Evolutionary conservation across 2,888 invertebrate species (phyloP).

Genomic region (Idaea dimidiata): DNA sequence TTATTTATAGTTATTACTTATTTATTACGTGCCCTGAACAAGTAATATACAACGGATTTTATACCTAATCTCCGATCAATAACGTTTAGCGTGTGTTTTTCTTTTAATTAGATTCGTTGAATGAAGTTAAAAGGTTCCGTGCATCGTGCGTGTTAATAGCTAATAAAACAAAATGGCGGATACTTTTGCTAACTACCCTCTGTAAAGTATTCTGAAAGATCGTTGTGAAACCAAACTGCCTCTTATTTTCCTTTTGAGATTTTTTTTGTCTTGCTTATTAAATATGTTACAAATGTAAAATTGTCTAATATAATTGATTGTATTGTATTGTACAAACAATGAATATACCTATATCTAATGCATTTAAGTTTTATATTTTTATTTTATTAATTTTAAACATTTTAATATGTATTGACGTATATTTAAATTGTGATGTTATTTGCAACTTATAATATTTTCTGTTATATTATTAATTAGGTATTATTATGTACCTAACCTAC

Average conservation of each 20-base stretch:
- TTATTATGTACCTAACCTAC: neutral
- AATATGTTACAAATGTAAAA: constrained; percentile 25
- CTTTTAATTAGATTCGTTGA: too few relatives aligned
- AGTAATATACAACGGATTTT: too few relatives aligned
- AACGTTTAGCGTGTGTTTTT: too few relatives aligned
- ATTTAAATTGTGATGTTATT: neutral
- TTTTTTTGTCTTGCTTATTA: constrained; percentile 18
- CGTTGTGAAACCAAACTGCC: constrained; percentile 37
- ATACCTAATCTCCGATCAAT: too few relatives aligned
- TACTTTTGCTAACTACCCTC: constrained; percentile 7
- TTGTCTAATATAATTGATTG: constrained; percentile 34
- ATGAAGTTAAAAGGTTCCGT: too few relatives aligned
- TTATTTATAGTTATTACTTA: too few relatives aligned
- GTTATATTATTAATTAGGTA: neutral
- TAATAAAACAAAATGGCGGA: neutral
- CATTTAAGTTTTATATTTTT: constrained; percentile 2
- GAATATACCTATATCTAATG: constrained; percentile 14
- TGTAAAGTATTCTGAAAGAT: constrained; percentile 34
- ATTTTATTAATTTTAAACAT: neutral
- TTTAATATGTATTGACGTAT: neutral
- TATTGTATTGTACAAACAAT: constrained; percentile 25
- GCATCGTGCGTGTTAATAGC: too few relatives aligned
- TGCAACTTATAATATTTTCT: neutral
- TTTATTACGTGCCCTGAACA: too few relatives aligned
- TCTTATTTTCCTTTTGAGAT: constrained; percentile 46